Evolutionary conservation across 1,140 invertebrate species (phyloP).

Genomic region (Branchinecta lindahli): DNA sequence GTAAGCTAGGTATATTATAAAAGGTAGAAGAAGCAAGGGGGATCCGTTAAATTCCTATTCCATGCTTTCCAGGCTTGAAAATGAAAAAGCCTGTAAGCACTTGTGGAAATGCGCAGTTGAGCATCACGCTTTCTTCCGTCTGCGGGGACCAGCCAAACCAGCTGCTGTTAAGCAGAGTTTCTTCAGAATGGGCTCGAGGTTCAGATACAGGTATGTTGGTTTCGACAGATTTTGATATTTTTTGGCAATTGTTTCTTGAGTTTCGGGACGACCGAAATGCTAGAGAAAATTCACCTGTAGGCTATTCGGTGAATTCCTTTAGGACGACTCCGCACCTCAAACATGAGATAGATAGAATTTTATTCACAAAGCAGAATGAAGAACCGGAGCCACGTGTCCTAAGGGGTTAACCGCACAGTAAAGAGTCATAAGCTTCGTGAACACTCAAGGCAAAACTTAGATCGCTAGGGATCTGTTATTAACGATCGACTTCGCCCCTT

Average conservation of each 20-base stretch:
- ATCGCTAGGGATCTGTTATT: no score
- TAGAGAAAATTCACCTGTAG: background rate
- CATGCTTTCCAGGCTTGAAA: conserved; percentile 48
- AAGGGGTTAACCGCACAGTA: no score
- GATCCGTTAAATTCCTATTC: background rate
- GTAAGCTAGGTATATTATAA: no score
- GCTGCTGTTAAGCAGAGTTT: conserved; percentile 82
- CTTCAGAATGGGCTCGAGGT: conserved; percentile 89
- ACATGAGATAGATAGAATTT: no score
- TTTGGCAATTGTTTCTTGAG: background rate
- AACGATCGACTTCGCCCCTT: no score
- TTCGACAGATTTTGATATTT: no score
- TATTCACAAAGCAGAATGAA: no score
- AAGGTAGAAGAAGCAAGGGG: no score
- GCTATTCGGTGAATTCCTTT: background rate
- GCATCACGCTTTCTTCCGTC: conserved; percentile 94
- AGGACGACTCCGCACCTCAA: no score
- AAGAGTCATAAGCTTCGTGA: no score
- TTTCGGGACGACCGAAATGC: background rate
- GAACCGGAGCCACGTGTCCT: no score
- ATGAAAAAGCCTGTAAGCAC: conserved; percentile 97
- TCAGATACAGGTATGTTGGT: conserved; percentile 63
- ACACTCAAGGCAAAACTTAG: no score
- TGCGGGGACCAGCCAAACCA: conserved; percentile 75
- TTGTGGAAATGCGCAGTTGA: conserved; percentile 99